Base-by-base conservation (phyloP, 35 echinoderm and acorn worm species). In the Ptychodera flava region DNA sequence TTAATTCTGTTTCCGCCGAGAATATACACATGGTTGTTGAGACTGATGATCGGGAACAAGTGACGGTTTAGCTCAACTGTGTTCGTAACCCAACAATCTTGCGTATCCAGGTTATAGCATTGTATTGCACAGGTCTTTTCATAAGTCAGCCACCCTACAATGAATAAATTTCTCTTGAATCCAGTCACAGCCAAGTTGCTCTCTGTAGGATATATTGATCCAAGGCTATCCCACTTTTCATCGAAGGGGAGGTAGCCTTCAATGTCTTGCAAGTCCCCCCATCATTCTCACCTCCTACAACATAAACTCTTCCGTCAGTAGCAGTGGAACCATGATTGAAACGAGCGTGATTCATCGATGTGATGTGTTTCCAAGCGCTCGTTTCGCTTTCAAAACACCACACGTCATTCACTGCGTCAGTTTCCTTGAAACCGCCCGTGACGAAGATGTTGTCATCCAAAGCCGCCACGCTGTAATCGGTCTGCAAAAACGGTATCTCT, bases 281-380 rank as follows among this genome's bases (percentile, higher is more conserved):
- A 35, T 81, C 85, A 77, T 90, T 86, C 85, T 94, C 92, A 38
- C 92, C 92, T 16, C 88, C 92, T n/a, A 94, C 36, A 15, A 94
- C 92, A 34, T 90, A 94, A 31, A 94, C 22, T 28, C 38, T 76
- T 33, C 85, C 82, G 45, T 94, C 89, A 29, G 83, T 36, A 35
- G 38, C 64, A 6, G 53, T 91, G 1, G 92, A 90, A 6, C 88
- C 78, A 78, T 94, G 92, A 52, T 94, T 94, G 33, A 90, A 94
- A 15, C 92, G 36, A 15, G 92, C 84, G 16, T 84, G 22, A 30
- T 85, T 82, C 33, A 94, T 36, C 28, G 29, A 36, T 16, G 33
- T 16, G 28, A 94, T 31, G 28, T 77, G 31, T 10, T 81, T 27
- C 92, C 92, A 94, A 30, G 78, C 78, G 35, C 90, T 86, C 1